Evolutionary conservation across 2,888 invertebrate species (phyloP).

Genomic region (Sphaerophoria rueppellii): DNA sequence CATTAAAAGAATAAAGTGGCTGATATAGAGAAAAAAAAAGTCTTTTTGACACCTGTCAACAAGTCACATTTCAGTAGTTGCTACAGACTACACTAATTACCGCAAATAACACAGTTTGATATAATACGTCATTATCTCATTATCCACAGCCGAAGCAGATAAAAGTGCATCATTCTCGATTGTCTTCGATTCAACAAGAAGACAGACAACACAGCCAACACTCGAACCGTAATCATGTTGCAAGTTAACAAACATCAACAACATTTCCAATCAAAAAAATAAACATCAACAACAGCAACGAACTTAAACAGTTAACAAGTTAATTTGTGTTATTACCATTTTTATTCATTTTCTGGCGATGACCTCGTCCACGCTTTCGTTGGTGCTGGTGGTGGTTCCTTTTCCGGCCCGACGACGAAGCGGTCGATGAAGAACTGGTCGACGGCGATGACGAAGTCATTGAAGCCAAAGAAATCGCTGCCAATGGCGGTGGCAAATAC

Average conservation of each 20-base stretch:
- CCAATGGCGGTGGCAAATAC: constrained; percentile 42
- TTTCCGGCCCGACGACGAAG: constrained; percentile 30
- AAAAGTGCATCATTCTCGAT: neutral
- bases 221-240: constrained; percentile 19
- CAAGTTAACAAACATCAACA: constrained; percentile 8
- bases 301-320: constrained; percentile 35
- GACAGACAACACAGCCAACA: neutral
- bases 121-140: constrained; percentile 24
- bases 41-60: constrained; percentile 31
- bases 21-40: neutral
- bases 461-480: constrained; percentile 48
- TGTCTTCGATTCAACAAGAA: neutral
- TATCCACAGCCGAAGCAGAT: neutral
- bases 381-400: constrained; percentile 64
- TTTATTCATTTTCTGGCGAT: constrained; percentile 74
- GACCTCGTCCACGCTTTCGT: constrained; percentile 72
- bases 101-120: neutral
- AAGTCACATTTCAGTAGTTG: neutral
- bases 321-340: constrained; percentile 72
- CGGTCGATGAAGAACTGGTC: neutral
- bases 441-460: neutral
- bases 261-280: constrained; percentile 1
- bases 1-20: neutral
- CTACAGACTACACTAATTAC: constrained; percentile 12
- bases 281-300: constrained; percentile 1